Evolutionary conservation across 1,140 invertebrate genomes (phyloP).

Genomic region (Cydia pomonella): DNA sequence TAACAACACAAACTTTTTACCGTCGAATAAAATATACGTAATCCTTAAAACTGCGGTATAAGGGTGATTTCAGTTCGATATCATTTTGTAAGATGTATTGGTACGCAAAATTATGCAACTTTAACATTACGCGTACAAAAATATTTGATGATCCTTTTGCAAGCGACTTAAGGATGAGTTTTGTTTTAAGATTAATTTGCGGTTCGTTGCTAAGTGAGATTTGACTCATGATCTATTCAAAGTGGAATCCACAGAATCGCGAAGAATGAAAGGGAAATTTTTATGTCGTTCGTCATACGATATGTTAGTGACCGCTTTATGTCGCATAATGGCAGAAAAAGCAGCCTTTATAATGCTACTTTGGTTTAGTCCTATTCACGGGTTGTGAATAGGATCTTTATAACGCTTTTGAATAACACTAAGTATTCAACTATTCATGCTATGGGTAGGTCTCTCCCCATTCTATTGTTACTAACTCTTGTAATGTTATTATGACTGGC

Average conservation of each 20-base stretch:
- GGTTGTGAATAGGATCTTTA: conserved; percentile 4
- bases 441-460: neutral
- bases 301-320: conserved; percentile 29
- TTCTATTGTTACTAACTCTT: neutral
- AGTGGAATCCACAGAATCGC: conserved; percentile 25
- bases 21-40: neutral
- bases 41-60: neutral
- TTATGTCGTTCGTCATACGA: conserved; percentile 28
- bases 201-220: neutral
- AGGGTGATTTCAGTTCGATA: neutral
- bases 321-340: neutral
- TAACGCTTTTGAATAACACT: conserved; percentile 10
- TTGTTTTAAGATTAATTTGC: neutral
- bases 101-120: neutral
- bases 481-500: neutral
- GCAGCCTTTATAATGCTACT: conserved; percentile 9
- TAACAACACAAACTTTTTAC: neutral
- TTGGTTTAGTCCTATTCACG: neutral
- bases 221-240: conserved; percentile 27
- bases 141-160: neutral
- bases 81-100: neutral
- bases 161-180: neutral
- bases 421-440: neutral
- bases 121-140: conserved; percentile 2
- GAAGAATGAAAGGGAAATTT: conserved; percentile 33